These are phyloP conservation scores for Cyphomyrus discorhynchus DNA, from an alignment of 2,113 vertebrate species.

Conservation along the genomic window DNA sequence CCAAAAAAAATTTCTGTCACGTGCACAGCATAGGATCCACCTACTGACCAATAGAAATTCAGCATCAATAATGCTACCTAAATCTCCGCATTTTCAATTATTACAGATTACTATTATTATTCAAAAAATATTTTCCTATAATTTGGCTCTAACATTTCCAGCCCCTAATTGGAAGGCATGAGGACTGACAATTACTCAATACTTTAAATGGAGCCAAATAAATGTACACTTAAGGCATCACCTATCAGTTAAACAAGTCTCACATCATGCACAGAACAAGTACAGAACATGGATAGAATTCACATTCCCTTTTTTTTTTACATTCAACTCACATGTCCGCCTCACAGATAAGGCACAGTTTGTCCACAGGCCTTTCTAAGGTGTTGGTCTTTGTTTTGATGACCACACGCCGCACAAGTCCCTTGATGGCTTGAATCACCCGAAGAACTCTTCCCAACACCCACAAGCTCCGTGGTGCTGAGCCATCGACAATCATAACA, in stretches of 20 bases:
- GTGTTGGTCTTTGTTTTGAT: background rate
- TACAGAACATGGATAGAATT: background rate
- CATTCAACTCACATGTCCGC: background rate
- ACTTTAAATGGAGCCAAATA: no score
- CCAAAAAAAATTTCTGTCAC: no score
- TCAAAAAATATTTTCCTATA: no score
- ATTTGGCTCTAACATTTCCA: no score
- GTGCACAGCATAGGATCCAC: no score
- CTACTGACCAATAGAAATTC: no score
- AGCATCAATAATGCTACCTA: no score
- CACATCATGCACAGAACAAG: background rate
- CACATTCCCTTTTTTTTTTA: background rate
- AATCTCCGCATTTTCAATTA: no score
- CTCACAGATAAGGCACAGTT: background rate
- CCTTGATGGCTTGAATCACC: background rate
- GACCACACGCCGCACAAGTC: background rate
- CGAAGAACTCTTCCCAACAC: background rate
- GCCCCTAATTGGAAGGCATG: no score
- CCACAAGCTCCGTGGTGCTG: background rate
- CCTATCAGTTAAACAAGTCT: background rate
- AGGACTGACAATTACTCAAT: no score
- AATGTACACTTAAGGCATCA: no score
- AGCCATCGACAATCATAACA: background rate
- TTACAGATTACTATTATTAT: no score
- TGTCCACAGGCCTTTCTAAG: background rate